Percentiles rank a stretch among this genome's conserved stretches.
phyloP scores from a whole-genome alignment of 2,888 invertebrate genomes.

The Macrophya annulata region DNA sequence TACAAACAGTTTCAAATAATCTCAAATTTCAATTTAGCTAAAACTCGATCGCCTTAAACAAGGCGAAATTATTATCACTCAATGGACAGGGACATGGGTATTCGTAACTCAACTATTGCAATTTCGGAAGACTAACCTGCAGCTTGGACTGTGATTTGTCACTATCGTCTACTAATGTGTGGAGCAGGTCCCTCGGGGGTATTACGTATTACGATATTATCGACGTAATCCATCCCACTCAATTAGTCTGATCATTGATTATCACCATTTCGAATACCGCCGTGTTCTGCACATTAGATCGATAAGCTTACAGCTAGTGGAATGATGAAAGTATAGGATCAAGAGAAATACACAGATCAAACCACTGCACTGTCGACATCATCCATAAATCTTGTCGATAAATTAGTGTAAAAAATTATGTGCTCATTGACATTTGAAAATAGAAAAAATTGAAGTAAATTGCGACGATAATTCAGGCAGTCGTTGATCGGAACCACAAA shows the following conservation, averaged over 20 bases:
- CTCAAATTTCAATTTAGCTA: neutral
- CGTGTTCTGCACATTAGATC: conserved; percentile 16
- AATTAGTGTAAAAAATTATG: conserved; percentile 1
- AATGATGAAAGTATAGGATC: neutral
- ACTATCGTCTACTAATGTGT: conserved; percentile 74
- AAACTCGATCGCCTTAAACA: neutral
- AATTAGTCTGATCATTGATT: conserved; percentile 79
- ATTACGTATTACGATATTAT: conserved; percentile 72
- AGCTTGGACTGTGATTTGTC: conserved; percentile 70
- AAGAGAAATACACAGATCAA: neutral
- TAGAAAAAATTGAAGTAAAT: neutral
- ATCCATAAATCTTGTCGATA: neutral
- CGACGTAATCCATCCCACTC: conserved; percentile 79
- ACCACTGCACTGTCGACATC: neutral
- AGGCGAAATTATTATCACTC: neutral
- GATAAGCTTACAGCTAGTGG: neutral
- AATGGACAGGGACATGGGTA: neutral
- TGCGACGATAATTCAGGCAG: neutral
- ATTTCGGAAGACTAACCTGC: conserved; percentile 39
- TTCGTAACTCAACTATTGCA: conserved; percentile 34
- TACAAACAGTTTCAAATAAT: neutral
- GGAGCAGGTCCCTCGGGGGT: conserved; percentile 63
- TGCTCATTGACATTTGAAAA: neutral
- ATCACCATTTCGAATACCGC: conserved; percentile 70
- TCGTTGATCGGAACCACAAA: conserved; percentile 1